Conservation (phyloP, 2,797 vertebrate species). For the Gastrophryne carolinensis region DNA sequence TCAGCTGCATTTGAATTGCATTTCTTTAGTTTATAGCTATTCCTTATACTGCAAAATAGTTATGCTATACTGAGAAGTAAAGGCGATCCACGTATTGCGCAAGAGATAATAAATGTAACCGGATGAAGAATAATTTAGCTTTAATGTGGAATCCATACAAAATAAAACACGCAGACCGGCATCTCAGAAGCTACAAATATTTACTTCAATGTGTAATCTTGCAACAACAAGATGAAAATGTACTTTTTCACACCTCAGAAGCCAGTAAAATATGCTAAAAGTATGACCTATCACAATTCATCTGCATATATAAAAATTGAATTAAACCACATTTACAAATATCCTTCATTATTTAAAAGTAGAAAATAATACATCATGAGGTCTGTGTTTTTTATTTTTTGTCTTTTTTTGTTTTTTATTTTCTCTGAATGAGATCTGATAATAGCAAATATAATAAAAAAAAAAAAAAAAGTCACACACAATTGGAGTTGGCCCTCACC, state of each 20-base stretch:
- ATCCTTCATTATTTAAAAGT: conserved; percentile 54
- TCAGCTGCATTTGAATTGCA: too few relatives aligned
- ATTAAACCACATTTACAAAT: conserved; percentile 53
- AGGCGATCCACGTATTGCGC: too few relatives aligned
- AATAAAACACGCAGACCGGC: neutral
- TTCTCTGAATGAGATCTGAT: conserved; percentile 35
- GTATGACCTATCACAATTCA: conserved; percentile 46
- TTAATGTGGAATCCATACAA: neutral
- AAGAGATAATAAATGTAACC: too few relatives aligned
- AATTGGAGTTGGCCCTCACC: conserved; percentile 17
- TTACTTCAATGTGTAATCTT: conserved; percentile 42
- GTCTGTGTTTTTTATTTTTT: conserved; percentile 7
- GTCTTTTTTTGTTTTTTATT: conserved; percentile 23
- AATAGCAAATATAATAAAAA: conserved; percentile 42
- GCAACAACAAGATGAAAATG: conserved; percentile 39
- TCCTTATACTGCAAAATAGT: too few relatives aligned
- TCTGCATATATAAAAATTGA: conserved; percentile 47
- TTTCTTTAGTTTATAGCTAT: too few relatives aligned
- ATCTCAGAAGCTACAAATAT: conserved; percentile 49
- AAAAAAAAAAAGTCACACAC: conserved; percentile 27
- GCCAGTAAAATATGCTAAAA: conserved; percentile 49
- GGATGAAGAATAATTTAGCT: too few relatives aligned
- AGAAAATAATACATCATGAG: conserved; percentile 50
- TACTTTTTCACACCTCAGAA: conserved; percentile 32
- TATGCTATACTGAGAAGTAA: too few relatives aligned